Percentiles rank a stretch among this genome's conserved stretches.
Conservation (phyloP, 2,113 vertebrate species). For the Otis tarda region DNA sequence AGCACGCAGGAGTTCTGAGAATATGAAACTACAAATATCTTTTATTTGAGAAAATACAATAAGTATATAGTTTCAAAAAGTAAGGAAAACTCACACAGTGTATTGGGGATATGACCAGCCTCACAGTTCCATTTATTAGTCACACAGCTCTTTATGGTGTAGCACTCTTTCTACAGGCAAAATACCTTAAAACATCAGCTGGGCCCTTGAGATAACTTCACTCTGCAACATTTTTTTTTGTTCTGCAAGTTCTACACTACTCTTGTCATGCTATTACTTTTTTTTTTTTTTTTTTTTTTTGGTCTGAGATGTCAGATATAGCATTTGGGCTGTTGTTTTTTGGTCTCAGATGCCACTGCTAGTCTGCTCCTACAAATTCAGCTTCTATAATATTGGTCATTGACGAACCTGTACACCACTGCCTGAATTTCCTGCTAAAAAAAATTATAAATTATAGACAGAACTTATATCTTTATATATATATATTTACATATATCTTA, state of each 20-base stretch:
- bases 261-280: neutral
- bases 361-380: neutral
- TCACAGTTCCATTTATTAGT: neutral
- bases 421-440: neutral
- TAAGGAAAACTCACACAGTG: neutral
- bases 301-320: neutral
- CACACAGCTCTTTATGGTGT: neutral
- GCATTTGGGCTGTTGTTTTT: neutral
- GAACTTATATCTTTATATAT: no score
- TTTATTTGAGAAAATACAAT: constrained; percentile 22
- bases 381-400: neutral
- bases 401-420: neutral
- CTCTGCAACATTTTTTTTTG: neutral
- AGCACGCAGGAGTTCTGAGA: neutral
- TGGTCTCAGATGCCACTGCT: neutral
- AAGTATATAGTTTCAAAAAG: neutral
- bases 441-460: no score
- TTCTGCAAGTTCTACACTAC: neutral
- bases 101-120: neutral
- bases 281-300: no score
- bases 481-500: no score
- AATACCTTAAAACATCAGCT: neutral
- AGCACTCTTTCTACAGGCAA: neutral
- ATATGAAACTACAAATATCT: neutral
- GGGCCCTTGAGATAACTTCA: neutral